Conservation (phyloP, 2,888 invertebrate genomes). For the Lycia hirtaria region DNA sequence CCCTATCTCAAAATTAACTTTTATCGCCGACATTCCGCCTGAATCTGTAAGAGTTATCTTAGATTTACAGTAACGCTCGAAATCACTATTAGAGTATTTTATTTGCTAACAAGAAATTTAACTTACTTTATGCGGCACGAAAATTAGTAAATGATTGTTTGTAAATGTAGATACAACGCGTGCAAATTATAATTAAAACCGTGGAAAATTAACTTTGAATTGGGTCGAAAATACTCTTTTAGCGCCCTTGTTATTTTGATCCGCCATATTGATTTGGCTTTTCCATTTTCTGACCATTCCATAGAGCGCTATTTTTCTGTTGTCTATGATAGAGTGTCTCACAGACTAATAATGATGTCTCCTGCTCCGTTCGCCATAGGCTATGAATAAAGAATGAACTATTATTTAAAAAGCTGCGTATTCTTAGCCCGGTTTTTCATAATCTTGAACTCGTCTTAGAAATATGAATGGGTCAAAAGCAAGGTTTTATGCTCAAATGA, state of each 20-base stretch:
- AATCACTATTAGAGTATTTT: conserved; percentile 45
- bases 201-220: conserved; percentile 49
- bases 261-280: conserved; percentile 74
- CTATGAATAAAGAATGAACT: no score
- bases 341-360: no score
- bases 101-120: conserved; percentile 17
- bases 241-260: conserved; percentile 85
- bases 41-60: conserved; percentile 34
- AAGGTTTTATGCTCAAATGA: no score
- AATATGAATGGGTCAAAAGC: no score
- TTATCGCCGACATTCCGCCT: conserved; percentile 73
- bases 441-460: no score
- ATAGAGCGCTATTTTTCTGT: background rate
- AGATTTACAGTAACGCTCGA: conserved; percentile 40
- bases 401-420: no score
- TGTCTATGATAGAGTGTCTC: no score
- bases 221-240: conserved; percentile 72
- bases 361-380: no score
- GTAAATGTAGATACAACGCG: conserved; percentile 48
- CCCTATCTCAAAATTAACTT: conserved; percentile 95
- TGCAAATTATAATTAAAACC: conserved; percentile 51
- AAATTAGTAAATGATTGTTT: conserved; percentile 37
- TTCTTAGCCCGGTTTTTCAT: no score
- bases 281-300: conserved; percentile 9
- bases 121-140: conserved; percentile 51